Base-by-base conservation (phyloP, 2,113 vertebrate species). In the Brienomyrus longianalis region DNA sequence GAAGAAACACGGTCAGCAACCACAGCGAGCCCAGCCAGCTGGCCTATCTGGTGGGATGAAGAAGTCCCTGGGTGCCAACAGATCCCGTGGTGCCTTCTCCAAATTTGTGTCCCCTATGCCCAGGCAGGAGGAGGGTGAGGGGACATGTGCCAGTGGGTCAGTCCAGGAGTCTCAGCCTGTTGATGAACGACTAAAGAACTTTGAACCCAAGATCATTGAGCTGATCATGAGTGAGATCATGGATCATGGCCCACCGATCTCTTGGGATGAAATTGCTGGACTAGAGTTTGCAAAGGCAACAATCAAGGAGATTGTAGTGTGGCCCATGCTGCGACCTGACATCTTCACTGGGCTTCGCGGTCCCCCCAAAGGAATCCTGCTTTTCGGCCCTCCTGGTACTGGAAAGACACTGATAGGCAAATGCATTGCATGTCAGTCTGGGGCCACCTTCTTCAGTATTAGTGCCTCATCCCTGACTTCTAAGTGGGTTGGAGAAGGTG, bases 331-430 rank as follows among this genome's bases (percentile, higher is more conserved):
- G 92, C 95, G 98, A 27, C 98, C 98, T 7, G 98, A 99, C 92
- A 98, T 99, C 92, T 99, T 99, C 89, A 99, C 97, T 0, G 98
- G 98, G 0, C 93, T 99, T 11, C 96, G 98, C 1, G 98, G 98
- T 3, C 98, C 98, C n/a, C 98, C 98, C 0, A 99, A 98, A 93
- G 98, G 98, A 19, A 98, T 99, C 90, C 96, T 99, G 45, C 94
- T 99, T 52, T 99, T 99, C 56, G 98, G 98, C 0, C 98, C 98
- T 1, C 98, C 98, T 0, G 98, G 98, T 2, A 99, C 98, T 1
- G 98, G 98, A 31, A 99, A 99, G 93, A 99, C 98, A 10, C 96
- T 99, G 0, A 99, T 99, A 45, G 98, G 98, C 84, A 99, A 99
- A 92, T 99, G 98, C 92, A 99, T 99, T 0, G 98, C 98, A 0